These are phyloP conservation scores for Drosophila sucinea DNA, from an alignment of 1,140 invertebrate genomes.

Conservation along the genomic window DNA sequence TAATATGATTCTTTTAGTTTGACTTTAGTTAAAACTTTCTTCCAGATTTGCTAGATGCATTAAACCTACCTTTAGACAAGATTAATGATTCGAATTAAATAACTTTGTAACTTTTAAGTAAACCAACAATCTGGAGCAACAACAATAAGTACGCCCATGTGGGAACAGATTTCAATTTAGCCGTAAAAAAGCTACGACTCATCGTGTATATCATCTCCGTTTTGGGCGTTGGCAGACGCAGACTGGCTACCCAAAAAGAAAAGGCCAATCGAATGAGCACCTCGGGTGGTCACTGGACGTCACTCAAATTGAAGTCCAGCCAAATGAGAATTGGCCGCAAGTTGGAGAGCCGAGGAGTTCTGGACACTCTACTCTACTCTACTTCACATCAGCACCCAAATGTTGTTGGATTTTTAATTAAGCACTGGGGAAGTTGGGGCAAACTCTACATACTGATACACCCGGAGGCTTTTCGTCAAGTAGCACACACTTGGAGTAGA, in stretches of 20 bases:
- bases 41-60: too few species aligned
- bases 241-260: conserved; percentile 58
- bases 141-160: background rate
- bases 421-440: conserved; percentile 42
- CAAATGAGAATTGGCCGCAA: conserved; percentile 67
- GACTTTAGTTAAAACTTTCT: too few species aligned
- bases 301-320: conserved; percentile 77
- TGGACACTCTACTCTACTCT: conserved; percentile 26
- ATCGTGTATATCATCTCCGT: conserved; percentile 5
- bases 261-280: conserved; percentile 35
- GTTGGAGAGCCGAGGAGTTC: background rate
- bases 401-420: conserved; percentile 81
- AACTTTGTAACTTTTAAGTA: too few species aligned
- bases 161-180: background rate
- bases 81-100: too few species aligned
- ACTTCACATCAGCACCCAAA: conserved; percentile 39
- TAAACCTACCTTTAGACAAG: too few species aligned
- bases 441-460: conserved; percentile 28
- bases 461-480: conserved; percentile 61
- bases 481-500: conserved; percentile 22
- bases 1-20: too few species aligned
- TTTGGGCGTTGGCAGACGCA: conserved; percentile 13
- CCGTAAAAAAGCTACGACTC: conserved; percentile 2
- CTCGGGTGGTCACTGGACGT: conserved; percentile 74
- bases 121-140: too few species aligned